A percentile compares a stretch with the other conserved stretches of the same genome.
Conservation (phyloP, 2,888 invertebrate genomes). For the Physocephala rufipes region DNA sequence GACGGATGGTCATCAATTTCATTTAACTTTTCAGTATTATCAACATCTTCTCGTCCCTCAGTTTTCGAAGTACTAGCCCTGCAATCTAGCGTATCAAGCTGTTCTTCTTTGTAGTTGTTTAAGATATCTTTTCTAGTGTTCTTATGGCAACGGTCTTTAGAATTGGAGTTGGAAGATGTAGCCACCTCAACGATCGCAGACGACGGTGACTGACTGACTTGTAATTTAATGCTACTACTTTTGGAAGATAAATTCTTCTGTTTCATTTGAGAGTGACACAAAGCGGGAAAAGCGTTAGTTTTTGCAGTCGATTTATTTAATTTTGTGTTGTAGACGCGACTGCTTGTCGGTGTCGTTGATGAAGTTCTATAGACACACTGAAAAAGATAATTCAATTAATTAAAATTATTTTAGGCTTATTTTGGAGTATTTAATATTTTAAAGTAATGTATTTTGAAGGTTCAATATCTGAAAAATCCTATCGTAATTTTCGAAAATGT, state of each 20-base stretch:
- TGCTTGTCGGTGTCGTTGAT: conserved; percentile 64
- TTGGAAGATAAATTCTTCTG: conserved; percentile 17
- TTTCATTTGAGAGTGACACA: conserved; percentile 50
- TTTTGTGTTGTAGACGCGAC: conserved; percentile 60
- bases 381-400: conserved; percentile 13
- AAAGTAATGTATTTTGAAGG: too few relatives aligned
- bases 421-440: not conserved
- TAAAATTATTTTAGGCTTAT: too few relatives aligned
- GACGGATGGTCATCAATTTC: conserved; percentile 58
- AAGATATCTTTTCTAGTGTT: conserved; percentile 47
- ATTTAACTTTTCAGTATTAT: conserved; percentile 31
- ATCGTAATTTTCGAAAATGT: too few relatives aligned
- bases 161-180: conserved; percentile 50
- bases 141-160: conserved; percentile 54
- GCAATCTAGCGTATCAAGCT: conserved; percentile 49
- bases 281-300: conserved; percentile 60
- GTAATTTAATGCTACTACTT: conserved; percentile 35
- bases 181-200: conserved; percentile 49
- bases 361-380: conserved; percentile 62
- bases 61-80: conserved; percentile 53
- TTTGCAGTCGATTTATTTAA: conserved; percentile 65
- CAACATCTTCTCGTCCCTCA: conserved; percentile 36
- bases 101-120: conserved; percentile 42
- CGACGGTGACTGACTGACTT: conserved; percentile 32
- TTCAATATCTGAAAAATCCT: too few relatives aligned